Evolutionary conservation across 2,888 invertebrate species (phyloP).

Genomic region (Chloromyia formosa): DNA sequence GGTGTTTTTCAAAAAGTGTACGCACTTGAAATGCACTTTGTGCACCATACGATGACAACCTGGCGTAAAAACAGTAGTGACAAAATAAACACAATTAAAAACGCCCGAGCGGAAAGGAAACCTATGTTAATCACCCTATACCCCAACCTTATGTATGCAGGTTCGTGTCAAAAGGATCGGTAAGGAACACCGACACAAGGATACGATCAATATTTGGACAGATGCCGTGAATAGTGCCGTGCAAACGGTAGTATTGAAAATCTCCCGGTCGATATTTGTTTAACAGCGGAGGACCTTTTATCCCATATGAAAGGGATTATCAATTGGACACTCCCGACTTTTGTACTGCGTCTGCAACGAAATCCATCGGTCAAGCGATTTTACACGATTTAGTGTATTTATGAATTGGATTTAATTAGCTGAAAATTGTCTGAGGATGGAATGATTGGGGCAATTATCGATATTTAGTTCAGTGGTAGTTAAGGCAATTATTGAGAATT

Average conservation of each 20-base stretch:
- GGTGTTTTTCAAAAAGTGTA: background rate
- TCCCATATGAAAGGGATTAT: conserved; percentile 39
- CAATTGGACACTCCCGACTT: conserved; percentile 17
- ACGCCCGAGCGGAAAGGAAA: background rate
- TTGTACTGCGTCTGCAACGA: background rate
- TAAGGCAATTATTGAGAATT: too few relatives aligned
- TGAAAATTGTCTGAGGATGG: too few relatives aligned
- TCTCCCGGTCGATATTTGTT: conserved; percentile 19
- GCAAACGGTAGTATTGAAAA: background rate
- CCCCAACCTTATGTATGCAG: background rate
- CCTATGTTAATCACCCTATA: background rate
- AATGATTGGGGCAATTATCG: too few relatives aligned
- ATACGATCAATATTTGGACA: conserved; percentile 27
- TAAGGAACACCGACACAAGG: background rate
- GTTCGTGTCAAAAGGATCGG: background rate
- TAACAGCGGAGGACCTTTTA: conserved; percentile 2
- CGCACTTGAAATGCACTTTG: conserved; percentile 3
- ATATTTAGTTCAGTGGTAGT: too few relatives aligned
- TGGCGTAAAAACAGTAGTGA: conserved; percentile 42
- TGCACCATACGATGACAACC: background rate
- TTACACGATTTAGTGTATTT: background rate
- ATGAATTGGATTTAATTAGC: background rate
- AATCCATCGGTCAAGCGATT: conserved; percentile 9
- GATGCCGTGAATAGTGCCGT: conserved; percentile 6
- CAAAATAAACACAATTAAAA: conserved; percentile 37